These are phyloP conservation scores for Neodiprion lecontei DNA, from an alignment of 1,140 invertebrate genomes.

Conservation along the genomic window DNA sequence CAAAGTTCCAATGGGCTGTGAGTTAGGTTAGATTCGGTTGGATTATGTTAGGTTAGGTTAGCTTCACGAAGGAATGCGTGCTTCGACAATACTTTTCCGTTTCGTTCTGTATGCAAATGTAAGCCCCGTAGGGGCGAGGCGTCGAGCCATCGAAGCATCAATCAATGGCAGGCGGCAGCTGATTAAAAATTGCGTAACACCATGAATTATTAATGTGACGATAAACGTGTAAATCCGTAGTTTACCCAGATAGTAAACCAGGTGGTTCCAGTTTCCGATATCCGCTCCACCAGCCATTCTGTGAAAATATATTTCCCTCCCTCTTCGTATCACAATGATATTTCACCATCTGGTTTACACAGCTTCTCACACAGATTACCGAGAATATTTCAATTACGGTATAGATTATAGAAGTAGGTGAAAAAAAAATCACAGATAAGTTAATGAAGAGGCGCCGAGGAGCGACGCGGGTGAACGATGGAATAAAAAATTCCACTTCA, in stretches of 20 bases:
- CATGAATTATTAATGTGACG: constrained; percentile 56
- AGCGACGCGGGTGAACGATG: neutral
- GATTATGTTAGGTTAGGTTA: constrained; percentile 27
- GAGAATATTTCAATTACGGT: neutral
- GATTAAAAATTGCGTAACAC: constrained; percentile 55
- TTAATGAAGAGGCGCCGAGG: neutral
- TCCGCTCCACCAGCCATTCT: neutral
- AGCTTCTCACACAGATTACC: no score
- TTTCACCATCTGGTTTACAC: neutral
- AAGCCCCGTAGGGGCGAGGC: constrained; percentile 50
- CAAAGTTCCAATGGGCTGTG: neutral
- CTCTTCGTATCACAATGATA: neutral
- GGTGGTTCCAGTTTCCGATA: constrained; percentile 31
- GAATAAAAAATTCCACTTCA: neutral
- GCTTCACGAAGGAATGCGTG: constrained; percentile 36
- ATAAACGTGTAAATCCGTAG: constrained; percentile 52
- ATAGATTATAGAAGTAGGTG: neutral
- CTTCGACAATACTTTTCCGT: constrained; percentile 53
- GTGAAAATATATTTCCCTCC: neutral
- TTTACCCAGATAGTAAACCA: constrained; percentile 26
- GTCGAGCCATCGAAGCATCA: constrained; percentile 40
- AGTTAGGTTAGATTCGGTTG: no score
- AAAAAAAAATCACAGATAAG: neutral
- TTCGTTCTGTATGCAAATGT: constrained; percentile 55
- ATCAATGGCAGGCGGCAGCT: constrained; percentile 54